Conservation (phyloP, 2,113 vertebrate genomes). For the Oxyura jamaicensis region DNA sequence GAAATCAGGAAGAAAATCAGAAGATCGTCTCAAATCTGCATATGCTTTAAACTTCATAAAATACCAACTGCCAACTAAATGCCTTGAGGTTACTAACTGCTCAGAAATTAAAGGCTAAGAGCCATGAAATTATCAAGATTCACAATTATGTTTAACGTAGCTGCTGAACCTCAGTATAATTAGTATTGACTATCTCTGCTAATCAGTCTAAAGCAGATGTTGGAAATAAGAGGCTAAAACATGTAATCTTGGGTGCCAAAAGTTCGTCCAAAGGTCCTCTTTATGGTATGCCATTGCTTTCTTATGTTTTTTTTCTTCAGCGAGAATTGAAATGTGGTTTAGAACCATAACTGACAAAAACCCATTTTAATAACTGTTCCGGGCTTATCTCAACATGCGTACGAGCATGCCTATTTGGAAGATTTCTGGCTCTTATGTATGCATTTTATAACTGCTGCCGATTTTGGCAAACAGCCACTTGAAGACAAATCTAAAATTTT, state of each 20-base stretch:
- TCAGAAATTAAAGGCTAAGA: neutral
- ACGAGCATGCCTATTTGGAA: neutral
- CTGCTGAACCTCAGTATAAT: slow-evolving; percentile 28
- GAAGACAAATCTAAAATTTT: neutral
- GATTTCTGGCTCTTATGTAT: neutral
- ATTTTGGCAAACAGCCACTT: neutral
- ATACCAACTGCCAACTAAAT: neutral
- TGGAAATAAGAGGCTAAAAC: slow-evolving; percentile 9
- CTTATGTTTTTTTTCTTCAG: neutral
- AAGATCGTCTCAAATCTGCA: neutral
- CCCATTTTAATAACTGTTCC: neutral
- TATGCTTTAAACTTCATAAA: neutral
- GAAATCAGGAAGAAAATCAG: neutral
- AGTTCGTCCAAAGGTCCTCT: neutral
- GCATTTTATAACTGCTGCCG: neutral
- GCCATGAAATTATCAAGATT: neutral
- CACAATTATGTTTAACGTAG: neutral
- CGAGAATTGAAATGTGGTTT: neutral
- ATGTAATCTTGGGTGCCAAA: neutral
- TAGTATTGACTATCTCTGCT: neutral
- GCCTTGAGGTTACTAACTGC: neutral
- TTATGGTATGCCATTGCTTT: neutral
- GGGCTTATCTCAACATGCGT: neutral
- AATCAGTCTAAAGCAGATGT: slow-evolving; percentile 11
- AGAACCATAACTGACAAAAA: neutral